Base-by-base conservation (phyloP, 2,797 vertebrate genomes). In the Synanceia verrucosa region DNA sequence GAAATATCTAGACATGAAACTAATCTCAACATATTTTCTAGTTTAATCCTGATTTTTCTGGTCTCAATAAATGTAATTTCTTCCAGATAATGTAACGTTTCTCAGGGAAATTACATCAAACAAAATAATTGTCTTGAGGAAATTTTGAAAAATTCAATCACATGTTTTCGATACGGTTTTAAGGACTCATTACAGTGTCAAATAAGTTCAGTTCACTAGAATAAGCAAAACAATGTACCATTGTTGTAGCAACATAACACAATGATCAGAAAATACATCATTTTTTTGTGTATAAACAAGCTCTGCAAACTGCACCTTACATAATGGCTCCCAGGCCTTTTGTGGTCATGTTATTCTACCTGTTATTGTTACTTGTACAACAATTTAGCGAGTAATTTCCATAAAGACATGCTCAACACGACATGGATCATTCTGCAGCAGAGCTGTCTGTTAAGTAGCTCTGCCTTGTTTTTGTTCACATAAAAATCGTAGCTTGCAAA, bases 51-150 rank as follows among this genome's bases (percentile, higher is more conserved):
- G 31, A 56, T 52, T 59, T 60, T 52, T 71, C 65, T 73, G 70
- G 46, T 65, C 76, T 75, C 53, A 81, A 79, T 78, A 58, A 76
- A 60, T 31, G 24, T 13, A 44, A 3, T 57, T 29, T 52, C 33
- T 63, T 56, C 12, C 4, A 11, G 26, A 46, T 55, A 65, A 62
- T 76, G 19, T 37, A 39, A 41, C n/a, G 5, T 50, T 71, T 73
- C 64, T 23, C 46, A 36, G 29, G 29, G 39, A 70, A 68, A 66
- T 66, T 56, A 39, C 29, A 78, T 76, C 23, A 76, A 76, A 65
- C 46, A 65, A 18, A 70, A 57, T 36, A 58, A 64, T 46, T 52
- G 43, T 75, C 59, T 79, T 26, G 12, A 60, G 68, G 67, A 59
- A 59, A n/a, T 57, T 37, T n/a, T 10, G 18, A 19, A 46, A 26